phyloP scores from a whole-genome alignment of 2,888 invertebrate genomes.

The Nemurella pictetii region DNA sequence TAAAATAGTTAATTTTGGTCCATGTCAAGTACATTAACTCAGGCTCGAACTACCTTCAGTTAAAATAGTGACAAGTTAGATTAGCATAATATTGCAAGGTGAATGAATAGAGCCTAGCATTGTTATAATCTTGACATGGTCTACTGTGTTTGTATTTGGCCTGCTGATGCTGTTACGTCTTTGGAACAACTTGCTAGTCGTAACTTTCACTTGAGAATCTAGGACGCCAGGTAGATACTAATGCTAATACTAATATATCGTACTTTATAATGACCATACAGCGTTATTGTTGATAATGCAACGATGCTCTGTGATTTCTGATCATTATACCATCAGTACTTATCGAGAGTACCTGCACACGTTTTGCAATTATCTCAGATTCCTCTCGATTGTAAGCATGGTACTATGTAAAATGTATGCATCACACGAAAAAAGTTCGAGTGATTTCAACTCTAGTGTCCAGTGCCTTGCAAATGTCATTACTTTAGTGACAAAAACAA shows the following conservation, averaged over 20 bases:
- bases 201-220: neutral
- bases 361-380: too few species aligned
- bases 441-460: too few species aligned
- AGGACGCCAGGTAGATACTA: neutral
- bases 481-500: neutral
- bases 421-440: too few species aligned
- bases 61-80: neutral
- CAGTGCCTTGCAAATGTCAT: neutral
- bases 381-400: too few species aligned
- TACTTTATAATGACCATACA: neutral
- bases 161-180: neutral
- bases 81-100: neutral
- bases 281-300: neutral
- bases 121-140: neutral
- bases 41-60: neutral
- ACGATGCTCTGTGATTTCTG: neutral
- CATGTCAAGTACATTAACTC: too few species aligned
- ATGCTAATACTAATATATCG: neutral
- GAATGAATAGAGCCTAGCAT: neutral
- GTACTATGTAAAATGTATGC: too few species aligned
- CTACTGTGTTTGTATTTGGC: neutral
- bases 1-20: neutral
- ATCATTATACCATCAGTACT: neutral
- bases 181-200: neutral
- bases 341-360: too few species aligned